Evolutionary conservation across 2,797 vertebrate genomes (phyloP), one percentile per base, ranked within the genome.

Genomic region (Pseudopleuronectes americanus): DNA sequence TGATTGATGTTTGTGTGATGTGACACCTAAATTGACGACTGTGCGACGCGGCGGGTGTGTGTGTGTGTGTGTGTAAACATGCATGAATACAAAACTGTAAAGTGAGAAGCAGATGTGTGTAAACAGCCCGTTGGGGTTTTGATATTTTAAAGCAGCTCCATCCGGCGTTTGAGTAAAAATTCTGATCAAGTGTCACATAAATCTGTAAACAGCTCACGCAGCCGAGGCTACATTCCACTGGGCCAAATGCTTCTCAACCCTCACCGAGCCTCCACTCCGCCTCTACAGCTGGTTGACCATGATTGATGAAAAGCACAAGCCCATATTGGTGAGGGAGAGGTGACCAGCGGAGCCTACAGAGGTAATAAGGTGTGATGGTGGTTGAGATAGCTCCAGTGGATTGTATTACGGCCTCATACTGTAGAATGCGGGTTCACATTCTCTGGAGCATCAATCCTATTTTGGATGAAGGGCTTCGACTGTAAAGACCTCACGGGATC

Each of bases 231-330:
- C 60, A 72, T 77, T 57, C 62, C 56, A 24, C 59, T 9, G 16
- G 38, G 70, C 83, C 51, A 62, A 28, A 66, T 48, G 38, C 36
- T 60, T 76, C 68, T 68, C 68, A 64, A 43, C 58, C 48, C 68
- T 70, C 58, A 54, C 54, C 53, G 60, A 71, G 48, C 52, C 67
- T 73, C 51, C 55, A 56, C 51, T 67, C 54, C 48, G 58, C 28
- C 58, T 76, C 74, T 60, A 47, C 69, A 86, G 79, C 78, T 90
- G 31, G 81, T 87, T 90, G 87, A 86, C 75, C 75, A 82, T 92
- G 91, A 94, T 87, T 86, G 90, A 92, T 92, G 89, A 80, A 68
- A 76, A 71, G 68, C 70, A 71, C 47, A 61, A 13, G 59, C 74
- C 64, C 68, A 80, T 64, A 16, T 0, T 77, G 79, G 76, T 55